These are phyloP conservation scores for Trissolcus basalis DNA, from an alignment of 1,140 invertebrate genomes.

Conservation along the genomic window DNA sequence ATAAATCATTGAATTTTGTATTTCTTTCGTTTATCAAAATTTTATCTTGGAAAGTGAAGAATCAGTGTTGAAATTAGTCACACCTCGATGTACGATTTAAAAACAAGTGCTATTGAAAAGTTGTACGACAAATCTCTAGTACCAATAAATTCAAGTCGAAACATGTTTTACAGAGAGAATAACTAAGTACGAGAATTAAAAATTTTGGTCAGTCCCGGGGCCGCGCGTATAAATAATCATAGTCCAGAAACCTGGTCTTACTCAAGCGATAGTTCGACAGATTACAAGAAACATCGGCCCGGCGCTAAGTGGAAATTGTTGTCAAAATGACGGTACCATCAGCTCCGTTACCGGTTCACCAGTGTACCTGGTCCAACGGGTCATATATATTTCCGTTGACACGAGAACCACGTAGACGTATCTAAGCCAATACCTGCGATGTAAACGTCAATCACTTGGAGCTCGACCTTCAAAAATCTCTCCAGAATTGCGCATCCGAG, in stretches of 20 bases:
- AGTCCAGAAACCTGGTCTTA: conserved; percentile 54
- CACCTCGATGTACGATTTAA: conserved; percentile 1
- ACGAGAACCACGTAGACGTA: conserved; percentile 60
- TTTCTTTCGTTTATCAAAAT: not conserved
- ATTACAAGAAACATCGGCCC: conserved; percentile 66
- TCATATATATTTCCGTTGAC: conserved; percentile 66
- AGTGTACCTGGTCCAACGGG: conserved; percentile 53
- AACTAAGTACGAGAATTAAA: conserved; percentile 22
- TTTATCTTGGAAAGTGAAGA: not conserved
- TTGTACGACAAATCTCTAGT: conserved; percentile 31
- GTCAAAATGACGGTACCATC: conserved; percentile 69
- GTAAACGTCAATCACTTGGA: conserved; percentile 53
- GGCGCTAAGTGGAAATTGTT: conserved; percentile 76
- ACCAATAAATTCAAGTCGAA: conserved; percentile 21
- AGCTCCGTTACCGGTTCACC: conserved; percentile 58
- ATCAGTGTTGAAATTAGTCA: conserved; percentile 18
- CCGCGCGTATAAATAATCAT: conserved; percentile 19
- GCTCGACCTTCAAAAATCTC: conserved; percentile 46
- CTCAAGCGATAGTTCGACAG: conserved; percentile 59
- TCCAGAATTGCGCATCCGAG: conserved; percentile 14
- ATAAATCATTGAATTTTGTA: not conserved
- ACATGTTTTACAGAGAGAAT: conserved; percentile 25
- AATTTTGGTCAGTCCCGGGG: conserved; percentile 9
- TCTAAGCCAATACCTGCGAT: conserved; percentile 55
- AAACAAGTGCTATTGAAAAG: conserved; percentile 19